Base-by-base conservation (phyloP, 2,113 vertebrate genomes). In the Gavia stellata region DNA sequence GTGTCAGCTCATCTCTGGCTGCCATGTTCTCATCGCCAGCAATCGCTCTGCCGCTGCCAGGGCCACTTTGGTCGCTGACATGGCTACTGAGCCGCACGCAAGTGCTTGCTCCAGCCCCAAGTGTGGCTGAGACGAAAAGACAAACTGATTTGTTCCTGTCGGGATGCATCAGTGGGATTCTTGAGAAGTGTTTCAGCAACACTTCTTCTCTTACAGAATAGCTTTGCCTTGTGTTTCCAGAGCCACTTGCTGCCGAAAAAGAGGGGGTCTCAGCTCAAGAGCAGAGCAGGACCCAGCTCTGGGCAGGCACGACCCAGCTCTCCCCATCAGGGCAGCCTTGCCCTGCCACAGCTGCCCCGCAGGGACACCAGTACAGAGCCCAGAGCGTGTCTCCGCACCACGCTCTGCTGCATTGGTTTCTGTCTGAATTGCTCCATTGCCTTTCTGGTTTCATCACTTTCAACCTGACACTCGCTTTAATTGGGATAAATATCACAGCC, bases 81-180 rank as follows among this genome's bases (percentile, higher is more conserved):
- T 0, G 0, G 58, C 34, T 58, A 14, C 59, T 2, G 44, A 78
- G 42, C 38, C 14, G 0, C 7, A 14, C 1, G 0, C 0, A 1
- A 68, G 25, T 7, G 26, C 75, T 86, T 23, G 6, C 59, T 45
- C 12, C 78, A 59, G 77, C 63, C 36, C 49, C 8, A 11, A 14
- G 5, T 0, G 68, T 49, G 44, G 45, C 50, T 10, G 28, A 18
- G 50, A 40, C 0, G 0, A 12, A 65, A 79, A 75, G 47, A 33
- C 11, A 3, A 74, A 47, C 12, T 7, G 80, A 40, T 82, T 70
- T 19, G 16, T 21, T 73, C 56, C 71, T 75, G 83, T 58, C 56
- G 1, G 78, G 61, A 16, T 17, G 66, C 47, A 62, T 79, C 74
- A 88, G 20, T 1, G 15, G 14, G 3, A 25, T 38, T 70, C 15